phyloP scores from a whole-genome alignment of 64 coral and sea anemone species.

The Catalaphyllia jardinei region DNA sequence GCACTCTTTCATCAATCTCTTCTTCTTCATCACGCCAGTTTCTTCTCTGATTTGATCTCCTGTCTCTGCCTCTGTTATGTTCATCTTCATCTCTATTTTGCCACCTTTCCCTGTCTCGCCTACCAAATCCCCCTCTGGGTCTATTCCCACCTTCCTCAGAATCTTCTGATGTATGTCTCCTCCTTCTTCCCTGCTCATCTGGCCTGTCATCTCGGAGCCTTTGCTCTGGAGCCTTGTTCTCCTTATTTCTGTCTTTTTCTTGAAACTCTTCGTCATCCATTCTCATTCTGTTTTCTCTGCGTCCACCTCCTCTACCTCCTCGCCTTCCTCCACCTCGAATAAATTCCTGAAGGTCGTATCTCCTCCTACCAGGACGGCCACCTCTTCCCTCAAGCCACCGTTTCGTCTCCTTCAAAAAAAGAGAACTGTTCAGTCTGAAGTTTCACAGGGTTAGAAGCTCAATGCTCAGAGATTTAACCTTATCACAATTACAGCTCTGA shows the following conservation, averaged over 20 bases:
- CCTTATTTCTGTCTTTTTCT: slow-evolving; percentile 48
- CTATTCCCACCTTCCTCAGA: slow-evolving; percentile 28
- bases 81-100: slow-evolving; percentile 14
- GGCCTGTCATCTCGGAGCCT: slow-evolving; percentile 1
- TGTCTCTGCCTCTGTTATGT: background rate
- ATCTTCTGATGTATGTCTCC: slow-evolving; percentile 25
- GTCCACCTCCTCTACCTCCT: background rate
- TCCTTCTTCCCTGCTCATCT: slow-evolving; percentile 34
- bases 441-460: background rate
- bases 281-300: slow-evolving; percentile 15
- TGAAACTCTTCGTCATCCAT: slow-evolving; percentile 42
- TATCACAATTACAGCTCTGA: no score
- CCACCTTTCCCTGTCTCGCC: background rate
- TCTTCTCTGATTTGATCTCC: slow-evolving; percentile 29
- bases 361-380: slow-evolving; percentile 55
- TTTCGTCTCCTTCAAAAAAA: slow-evolving; percentile 46
- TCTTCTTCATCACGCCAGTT: slow-evolving; percentile 45
- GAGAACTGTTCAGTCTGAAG: background rate
- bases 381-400: slow-evolving; percentile 43
- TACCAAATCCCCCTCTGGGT: slow-evolving; percentile 23
- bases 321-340: slow-evolving; percentile 46
- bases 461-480: no score
- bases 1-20: slow-evolving; percentile 8
- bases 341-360: slow-evolving; percentile 84
- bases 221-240: slow-evolving; percentile 19